These are phyloP conservation scores for Ptiloglossa arizonensis DNA, from an alignment of 1,140 invertebrate species.

Conservation along the genomic window DNA sequence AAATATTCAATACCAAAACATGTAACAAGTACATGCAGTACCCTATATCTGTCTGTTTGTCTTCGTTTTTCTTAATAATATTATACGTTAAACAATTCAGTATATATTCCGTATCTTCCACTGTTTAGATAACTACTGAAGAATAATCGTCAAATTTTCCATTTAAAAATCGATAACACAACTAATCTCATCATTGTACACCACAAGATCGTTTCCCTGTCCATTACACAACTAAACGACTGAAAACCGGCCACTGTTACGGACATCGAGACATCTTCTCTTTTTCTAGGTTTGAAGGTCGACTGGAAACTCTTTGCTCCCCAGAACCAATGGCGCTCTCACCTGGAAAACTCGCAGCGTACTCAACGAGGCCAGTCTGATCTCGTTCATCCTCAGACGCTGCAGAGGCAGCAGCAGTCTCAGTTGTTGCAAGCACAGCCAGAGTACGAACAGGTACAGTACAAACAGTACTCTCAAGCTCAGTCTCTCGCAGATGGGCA, in stretches of 20 bases:
- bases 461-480: slow-evolving; percentile 66
- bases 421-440: slow-evolving; percentile 2
- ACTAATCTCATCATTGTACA: background rate
- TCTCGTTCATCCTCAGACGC: slow-evolving; percentile 17
- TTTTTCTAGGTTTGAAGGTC: slow-evolving; percentile 68
- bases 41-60: no score
- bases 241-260: background rate
- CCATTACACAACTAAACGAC: background rate
- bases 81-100: no score
- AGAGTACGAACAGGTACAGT: slow-evolving; percentile 30
- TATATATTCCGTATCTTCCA: no score
- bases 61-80: no score
- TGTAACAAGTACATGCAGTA: no score
- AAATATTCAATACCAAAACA: no score
- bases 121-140: no score
- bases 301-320: slow-evolving; percentile 71
- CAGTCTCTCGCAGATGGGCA: background rate
- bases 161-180: no score
- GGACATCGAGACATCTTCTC: background rate
- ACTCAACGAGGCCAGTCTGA: slow-evolving; percentile 58
- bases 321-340: slow-evolving; percentile 59
- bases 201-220: background rate
- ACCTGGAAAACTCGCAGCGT: slow-evolving; percentile 53
- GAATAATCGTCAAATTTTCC: no score
- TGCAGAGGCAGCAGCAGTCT: slow-evolving; percentile 1